A percentile compares a stretch with the other conserved stretches of the same genome.
phyloP scores from a whole-genome alignment of 2,888 invertebrate species.

The Torymus tubicola region DNA sequence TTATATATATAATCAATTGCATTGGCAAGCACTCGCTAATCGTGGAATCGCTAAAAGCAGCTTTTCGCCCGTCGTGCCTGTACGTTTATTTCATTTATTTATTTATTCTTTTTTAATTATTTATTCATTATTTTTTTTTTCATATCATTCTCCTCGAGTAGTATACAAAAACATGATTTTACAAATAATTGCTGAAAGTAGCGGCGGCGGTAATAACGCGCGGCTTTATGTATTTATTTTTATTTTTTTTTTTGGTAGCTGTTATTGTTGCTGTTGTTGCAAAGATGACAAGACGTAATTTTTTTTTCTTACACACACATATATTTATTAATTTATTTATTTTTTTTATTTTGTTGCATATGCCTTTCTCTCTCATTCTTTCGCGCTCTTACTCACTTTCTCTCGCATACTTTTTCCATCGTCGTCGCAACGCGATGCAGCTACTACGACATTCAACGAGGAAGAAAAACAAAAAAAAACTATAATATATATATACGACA shows the following conservation, averaged over 20 bases:
- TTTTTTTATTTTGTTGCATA: constrained; percentile 6
- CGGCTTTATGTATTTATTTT: too few species aligned
- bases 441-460: constrained; percentile 20
- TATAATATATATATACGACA: constrained; percentile 7
- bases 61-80: constrained; percentile 21
- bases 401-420: not conserved
- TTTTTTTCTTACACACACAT: not conserved
- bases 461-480: constrained; percentile 18
- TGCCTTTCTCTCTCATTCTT: not conserved
- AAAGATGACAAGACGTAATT: constrained; percentile 31
- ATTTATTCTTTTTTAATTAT: not conserved
- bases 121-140: not conserved
- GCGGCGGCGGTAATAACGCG: constrained; percentile 20
- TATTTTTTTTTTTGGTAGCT: too few species aligned
- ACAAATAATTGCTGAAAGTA: constrained; percentile 45
- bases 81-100: constrained; percentile 11
- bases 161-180: constrained; percentile 53
- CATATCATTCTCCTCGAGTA: constrained; percentile 9
- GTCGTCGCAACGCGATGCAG: not conserved
- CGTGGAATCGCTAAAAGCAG: constrained; percentile 20
- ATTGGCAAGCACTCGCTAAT: constrained; percentile 25
- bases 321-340: constrained; percentile 9
- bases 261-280: constrained; percentile 9
- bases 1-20: not conserved
- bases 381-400: not conserved